Base-by-base conservation (phyloP, 2,113 vertebrate species). In the Pachyramphus minor region DNA sequence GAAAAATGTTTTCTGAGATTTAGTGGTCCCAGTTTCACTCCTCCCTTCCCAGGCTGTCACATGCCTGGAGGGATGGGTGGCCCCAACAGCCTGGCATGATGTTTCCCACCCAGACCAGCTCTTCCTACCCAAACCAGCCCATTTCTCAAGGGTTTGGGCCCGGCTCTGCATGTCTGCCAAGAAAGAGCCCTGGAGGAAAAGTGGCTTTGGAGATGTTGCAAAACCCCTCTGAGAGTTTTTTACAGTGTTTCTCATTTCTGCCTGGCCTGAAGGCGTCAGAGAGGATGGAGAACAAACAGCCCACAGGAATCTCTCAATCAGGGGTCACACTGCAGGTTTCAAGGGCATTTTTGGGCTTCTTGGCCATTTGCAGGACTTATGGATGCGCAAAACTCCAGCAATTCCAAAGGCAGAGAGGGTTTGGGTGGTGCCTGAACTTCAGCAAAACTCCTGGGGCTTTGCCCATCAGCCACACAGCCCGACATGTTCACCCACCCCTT, bases 301-400 rank as follows among this genome's bases (percentile, higher is more conserved):
- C 5, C 1, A 60, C n/a, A 52, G 14, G n/a, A 39, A 69, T 37
- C 2, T 0, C 64, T 47, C 6, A 83, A 58, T 30, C 35, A 64
- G 24, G 11, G 30, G 15, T 44, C 31, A 22, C 59, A 22, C 44
- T 37, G 39, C 14, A 7, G 31, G 24, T 77, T 16, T 62, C n/a
- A 45, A 9, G 6, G 7, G 8, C 11, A 8, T 49, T 91, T 87
- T 71, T 15, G 55, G 56, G 45, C n/a, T 44, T n/a, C 44, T 59
- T 3, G 2, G 23, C 42, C 2, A 0, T 68, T 62, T 33, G 8
- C n/a, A 68, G 58, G 23, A 4, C 31, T 87, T 60, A n/a, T 35
- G 13, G 9, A 19, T 0, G 0, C 76, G 49, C 1, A 1, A 88
- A 91, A 83, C 11, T 21, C 15, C 4, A 2, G 15, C 1, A 2